Evolutionary conservation across 1,140 invertebrate genomes (phyloP), one percentile per base, ranked within the genome.

Genomic region (Araneus ventricosus): DNA sequence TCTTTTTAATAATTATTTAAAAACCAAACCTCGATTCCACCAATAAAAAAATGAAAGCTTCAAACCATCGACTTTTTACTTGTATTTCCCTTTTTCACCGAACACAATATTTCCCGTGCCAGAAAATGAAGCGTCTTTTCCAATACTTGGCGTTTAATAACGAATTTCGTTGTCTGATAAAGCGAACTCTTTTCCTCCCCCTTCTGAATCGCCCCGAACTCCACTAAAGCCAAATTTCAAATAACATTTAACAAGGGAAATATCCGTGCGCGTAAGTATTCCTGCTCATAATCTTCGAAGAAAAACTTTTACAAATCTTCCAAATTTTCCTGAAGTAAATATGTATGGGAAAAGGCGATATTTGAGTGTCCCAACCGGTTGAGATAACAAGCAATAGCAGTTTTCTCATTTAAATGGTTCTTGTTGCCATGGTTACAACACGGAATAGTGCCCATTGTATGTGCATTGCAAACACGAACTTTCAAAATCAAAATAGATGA

Each of bases 371-470:
- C 39, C 80, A 52, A 61, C 80, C 39, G 39, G 39, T 45, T 57
- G 39, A n/a, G 82, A 84, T 84, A 89, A 70, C 87, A 89, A 89
- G 87, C 87, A 27, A 70, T 41, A 89, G 63, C 45, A 89, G 87
- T 70, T 89, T 89, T 70, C 61, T 52, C 87, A 70, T 75, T 75
- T 61, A 87, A 87, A 57, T 87, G 70, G 70, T 87, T 89, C 87
- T 30, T 41, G 87, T 89, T 75, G 37, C 87, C 67, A 89, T 89
- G 63, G 87, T 52, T 41, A 75, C 87, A 89, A 70, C 87, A 89
- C 87, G 87, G 87, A 89, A 89, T 45, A 41, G 61, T 70, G n/a
- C 37, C 37, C 27, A 89, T 70, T 89, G 87, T 89, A 89, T 89
- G 82, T 84, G 80, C 22, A 84, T 84, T 41, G 80, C 80, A 84